phyloP scores from a whole-genome alignment of 1,140 invertebrate species.

The Magallana angulata region DNA sequence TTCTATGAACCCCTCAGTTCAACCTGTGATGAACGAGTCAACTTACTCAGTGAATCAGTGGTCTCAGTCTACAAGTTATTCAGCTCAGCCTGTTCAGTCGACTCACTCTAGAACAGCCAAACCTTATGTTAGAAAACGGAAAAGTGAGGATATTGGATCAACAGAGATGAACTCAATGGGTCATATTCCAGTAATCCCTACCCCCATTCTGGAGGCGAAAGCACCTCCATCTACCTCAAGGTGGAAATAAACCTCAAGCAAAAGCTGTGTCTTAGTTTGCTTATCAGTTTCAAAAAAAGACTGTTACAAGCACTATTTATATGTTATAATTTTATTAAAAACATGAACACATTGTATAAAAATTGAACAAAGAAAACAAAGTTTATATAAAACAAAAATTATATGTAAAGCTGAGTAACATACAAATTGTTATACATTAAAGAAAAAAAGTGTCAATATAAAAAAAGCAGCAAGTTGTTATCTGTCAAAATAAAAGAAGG shows the following conservation, averaged over 20 bases:
- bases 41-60: too few species aligned
- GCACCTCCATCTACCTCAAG: background rate
- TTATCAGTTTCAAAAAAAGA: background rate
- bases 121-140: slow-evolving; percentile 16
- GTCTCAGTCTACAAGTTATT: background rate
- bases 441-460: too few species aligned
- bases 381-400: background rate
- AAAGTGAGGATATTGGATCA: background rate
- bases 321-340: slow-evolving; percentile 6
- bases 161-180: background rate
- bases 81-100: background rate
- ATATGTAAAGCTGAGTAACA: too few species aligned
- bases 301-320: too few species aligned
- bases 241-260: background rate
- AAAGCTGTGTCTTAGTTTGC: background rate
- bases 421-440: too few species aligned
- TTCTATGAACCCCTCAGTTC: too few species aligned
- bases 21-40: too few species aligned
- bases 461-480: too few species aligned
- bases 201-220: background rate
- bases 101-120: background rate
- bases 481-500: too few species aligned
- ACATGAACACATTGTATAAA: slow-evolving; percentile 3
- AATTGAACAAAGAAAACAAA: background rate
- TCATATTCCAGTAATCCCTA: background rate